A percentile compares a stretch with the other conserved stretches of the same genome.
Conservation (phyloP, 1,140 invertebrate genomes). For the Cherax destructor region DNA sequence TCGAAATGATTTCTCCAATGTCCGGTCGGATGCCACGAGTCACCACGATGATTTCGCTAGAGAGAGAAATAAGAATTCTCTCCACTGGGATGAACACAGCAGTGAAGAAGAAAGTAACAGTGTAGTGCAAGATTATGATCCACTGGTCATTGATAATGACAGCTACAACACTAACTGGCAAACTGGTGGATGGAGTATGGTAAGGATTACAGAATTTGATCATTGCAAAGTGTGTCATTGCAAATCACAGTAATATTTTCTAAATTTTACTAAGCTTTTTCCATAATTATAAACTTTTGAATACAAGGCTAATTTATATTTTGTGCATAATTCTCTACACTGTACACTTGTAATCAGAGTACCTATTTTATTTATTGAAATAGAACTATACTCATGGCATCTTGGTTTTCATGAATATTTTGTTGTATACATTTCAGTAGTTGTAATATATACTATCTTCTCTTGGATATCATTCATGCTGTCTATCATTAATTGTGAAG, state of each 20-base stretch:
- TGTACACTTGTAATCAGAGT: too few species aligned
- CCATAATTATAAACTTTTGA: not conserved
- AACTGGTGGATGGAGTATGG: slow-evolving; percentile 75
- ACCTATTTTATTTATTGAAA: too few species aligned
- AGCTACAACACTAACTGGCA: slow-evolving; percentile 73
- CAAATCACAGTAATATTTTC: not conserved
- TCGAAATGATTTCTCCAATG: slow-evolving; percentile 42
- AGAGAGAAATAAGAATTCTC: not conserved
- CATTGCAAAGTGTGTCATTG: not conserved
- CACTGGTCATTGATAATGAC: slow-evolving; percentile 21
- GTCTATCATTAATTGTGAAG: too few species aligned
- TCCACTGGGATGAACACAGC: slow-evolving; percentile 1
- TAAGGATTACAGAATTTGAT: slow-evolving; percentile 69
- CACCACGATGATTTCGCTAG: not conserved
- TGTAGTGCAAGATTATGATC: slow-evolving; percentile 22
- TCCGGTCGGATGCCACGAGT: not conserved
- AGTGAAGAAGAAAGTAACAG: slow-evolving; percentile 43
- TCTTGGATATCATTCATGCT: too few species aligned
- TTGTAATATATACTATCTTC: too few species aligned
- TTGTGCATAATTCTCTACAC: too few species aligned
- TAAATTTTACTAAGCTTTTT: too few species aligned
- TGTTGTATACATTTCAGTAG: too few species aligned
- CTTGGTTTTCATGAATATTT: too few species aligned
- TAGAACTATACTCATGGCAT: too few species aligned
- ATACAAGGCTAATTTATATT: not conserved